Conservation (phyloP, 2,797 vertebrate genomes). For the Margarornis squamiger region DNA sequence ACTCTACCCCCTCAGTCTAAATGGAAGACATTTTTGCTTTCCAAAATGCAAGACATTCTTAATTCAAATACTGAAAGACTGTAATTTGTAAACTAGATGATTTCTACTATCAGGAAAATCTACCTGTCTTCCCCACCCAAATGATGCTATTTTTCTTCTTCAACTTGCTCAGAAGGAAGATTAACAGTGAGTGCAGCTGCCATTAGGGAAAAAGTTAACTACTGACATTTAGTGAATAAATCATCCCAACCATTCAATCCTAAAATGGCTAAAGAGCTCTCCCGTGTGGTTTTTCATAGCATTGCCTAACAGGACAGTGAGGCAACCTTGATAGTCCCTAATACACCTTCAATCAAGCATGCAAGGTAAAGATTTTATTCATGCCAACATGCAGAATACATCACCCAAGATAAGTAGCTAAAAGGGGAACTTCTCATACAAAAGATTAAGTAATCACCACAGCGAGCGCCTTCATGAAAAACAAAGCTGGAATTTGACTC, state of each 20-base stretch:
- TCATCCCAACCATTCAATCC: not conserved
- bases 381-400: slow-evolving; percentile 76
- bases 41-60: not conserved
- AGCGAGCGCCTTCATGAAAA: not conserved
- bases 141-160: not conserved
- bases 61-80: not conserved
- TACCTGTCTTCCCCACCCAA: not conserved
- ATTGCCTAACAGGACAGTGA: slow-evolving; percentile 19
- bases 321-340: not conserved
- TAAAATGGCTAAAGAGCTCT: slow-evolving; percentile 30
- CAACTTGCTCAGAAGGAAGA: not conserved
- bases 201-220: not conserved
- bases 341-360: slow-evolving; percentile 58
- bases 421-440: slow-evolving; percentile 76
- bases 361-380: slow-evolving; percentile 61
- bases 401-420: slow-evolving; percentile 58
- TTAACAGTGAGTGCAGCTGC: not conserved
- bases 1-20: not conserved
- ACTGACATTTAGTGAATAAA: not conserved
- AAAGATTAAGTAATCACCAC: slow-evolving; percentile 77
- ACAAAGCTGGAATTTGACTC: not conserved
- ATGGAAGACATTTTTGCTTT: not conserved
- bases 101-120: not conserved
- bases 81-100: not conserved
- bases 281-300: slow-evolving; percentile 56